Percentiles rank a stretch among this genome's conserved stretches.
These are phyloP conservation scores for Telmatherina bonti DNA, from an alignment of 2,797 vertebrate species.

Conservation along the genomic window DNA sequence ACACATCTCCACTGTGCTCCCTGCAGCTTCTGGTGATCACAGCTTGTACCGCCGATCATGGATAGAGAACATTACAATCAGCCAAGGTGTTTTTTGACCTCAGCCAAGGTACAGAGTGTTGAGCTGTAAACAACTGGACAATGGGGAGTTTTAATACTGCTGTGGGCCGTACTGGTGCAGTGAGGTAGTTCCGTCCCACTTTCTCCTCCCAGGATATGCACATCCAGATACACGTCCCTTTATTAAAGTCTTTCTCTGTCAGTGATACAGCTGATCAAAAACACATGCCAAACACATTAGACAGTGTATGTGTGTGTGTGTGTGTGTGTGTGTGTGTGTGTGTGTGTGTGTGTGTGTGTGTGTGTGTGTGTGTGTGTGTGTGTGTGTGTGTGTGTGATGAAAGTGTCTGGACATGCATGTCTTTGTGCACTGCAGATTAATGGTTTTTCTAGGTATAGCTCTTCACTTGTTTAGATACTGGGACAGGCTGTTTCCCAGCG, in stretches of 20 bases:
- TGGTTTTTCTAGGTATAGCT: constrained; percentile 50
- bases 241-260: constrained; percentile 24
- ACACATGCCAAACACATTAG: constrained; percentile 44
- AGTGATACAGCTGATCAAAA: constrained; percentile 40
- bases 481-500: constrained; percentile 63
- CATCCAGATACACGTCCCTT: constrained; percentile 26
- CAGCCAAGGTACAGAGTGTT: constrained; percentile 20
- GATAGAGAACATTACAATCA: constrained; percentile 18
- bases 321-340: too few relatives aligned
- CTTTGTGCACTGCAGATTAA: constrained; percentile 47
- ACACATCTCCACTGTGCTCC: not conserved
- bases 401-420: constrained; percentile 37
- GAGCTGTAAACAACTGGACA: constrained; percentile 61
- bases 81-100: constrained; percentile 39
- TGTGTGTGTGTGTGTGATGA: constrained; percentile 33
- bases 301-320: constrained; percentile 43
- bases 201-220: constrained; percentile 9
- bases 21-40: constrained; percentile 1
- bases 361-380: too few relatives aligned
- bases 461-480: constrained; percentile 59
- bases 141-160: constrained; percentile 37
- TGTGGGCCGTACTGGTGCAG: constrained; percentile 35
- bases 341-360: too few relatives aligned
- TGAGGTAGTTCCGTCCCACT: constrained; percentile 14
- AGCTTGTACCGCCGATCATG: constrained; percentile 6